phyloP scores from a whole-genome alignment of 2,888 invertebrate genomes.

The Lasioglossum pauxillum region DNA sequence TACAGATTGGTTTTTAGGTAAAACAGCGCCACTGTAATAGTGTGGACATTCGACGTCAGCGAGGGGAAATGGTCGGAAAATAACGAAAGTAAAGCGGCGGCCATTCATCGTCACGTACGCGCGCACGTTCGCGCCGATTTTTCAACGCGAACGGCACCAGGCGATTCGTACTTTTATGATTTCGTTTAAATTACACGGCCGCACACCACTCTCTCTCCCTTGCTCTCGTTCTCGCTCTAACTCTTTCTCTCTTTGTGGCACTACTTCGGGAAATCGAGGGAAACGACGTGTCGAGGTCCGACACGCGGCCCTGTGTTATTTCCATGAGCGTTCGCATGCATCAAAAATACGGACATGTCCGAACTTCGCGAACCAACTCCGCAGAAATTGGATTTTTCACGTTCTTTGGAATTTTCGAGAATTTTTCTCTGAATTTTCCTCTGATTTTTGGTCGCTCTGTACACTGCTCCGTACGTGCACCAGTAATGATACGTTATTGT shows the following conservation, averaged over 20 bases:
- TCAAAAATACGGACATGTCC: not conserved
- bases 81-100: constrained; percentile 70
- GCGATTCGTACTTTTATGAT: constrained; percentile 62
- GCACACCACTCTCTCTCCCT: not conserved
- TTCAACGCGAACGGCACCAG: constrained; percentile 42
- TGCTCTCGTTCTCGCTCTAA: not conserved
- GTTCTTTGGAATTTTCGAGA: not conserved
- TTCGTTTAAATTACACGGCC: constrained; percentile 59
- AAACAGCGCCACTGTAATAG: constrained; percentile 66
- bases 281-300: not conserved
- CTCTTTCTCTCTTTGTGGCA: not conserved
- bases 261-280: constrained; percentile 36
- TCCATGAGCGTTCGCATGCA: not conserved
- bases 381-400: constrained; percentile 4
- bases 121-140: constrained; percentile 58
- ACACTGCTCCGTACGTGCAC: not conserved
- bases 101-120: constrained; percentile 61
- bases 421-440: not conserved
- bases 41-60: constrained; percentile 67
- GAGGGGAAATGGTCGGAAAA: constrained; percentile 70
- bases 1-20: constrained; percentile 69
- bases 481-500: not conserved
- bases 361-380: not conserved
- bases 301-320: not conserved
- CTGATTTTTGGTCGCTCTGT: not conserved